These are phyloP conservation scores for Siniperca obscura DNA, from an alignment of 2,797 vertebrate species.

Conservation along the genomic window DNA sequence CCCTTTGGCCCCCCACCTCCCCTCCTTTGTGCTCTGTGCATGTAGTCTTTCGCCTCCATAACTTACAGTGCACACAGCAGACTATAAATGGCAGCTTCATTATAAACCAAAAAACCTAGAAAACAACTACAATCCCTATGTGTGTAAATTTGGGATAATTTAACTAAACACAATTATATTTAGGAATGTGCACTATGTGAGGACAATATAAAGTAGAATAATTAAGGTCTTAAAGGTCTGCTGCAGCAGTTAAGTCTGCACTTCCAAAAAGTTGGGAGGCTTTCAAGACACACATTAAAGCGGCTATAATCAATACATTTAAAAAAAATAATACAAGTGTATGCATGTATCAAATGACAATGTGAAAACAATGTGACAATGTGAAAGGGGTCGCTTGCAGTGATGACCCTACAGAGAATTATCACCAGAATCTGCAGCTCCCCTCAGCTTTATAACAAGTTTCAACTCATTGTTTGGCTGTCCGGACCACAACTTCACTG, in stretches of 20 bases:
- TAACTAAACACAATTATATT: background rate
- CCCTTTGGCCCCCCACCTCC: background rate
- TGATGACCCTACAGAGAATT: conserved; percentile 1
- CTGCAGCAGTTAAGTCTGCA: background rate
- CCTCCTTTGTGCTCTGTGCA: background rate
- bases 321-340: too few relatives aligned
- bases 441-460: background rate
- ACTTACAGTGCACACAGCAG: conserved; percentile 5
- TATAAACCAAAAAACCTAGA: background rate
- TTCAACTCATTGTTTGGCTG: background rate
- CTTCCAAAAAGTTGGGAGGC: background rate
- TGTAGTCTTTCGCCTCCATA: background rate
- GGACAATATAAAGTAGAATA: background rate
- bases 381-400: too few relatives aligned
- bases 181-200: background rate
- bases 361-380: background rate
- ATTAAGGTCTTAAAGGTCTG: background rate
- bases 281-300: conserved; percentile 1
- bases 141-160: background rate
- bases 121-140: background rate
- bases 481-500: background rate
- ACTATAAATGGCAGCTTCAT: conserved; percentile 5
- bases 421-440: background rate
- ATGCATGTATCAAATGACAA: background rate
- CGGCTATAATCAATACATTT: too few relatives aligned